phyloP scores from a whole-genome alignment of 1,140 invertebrate genomes.

The Metaphire vulgaris region DNA sequence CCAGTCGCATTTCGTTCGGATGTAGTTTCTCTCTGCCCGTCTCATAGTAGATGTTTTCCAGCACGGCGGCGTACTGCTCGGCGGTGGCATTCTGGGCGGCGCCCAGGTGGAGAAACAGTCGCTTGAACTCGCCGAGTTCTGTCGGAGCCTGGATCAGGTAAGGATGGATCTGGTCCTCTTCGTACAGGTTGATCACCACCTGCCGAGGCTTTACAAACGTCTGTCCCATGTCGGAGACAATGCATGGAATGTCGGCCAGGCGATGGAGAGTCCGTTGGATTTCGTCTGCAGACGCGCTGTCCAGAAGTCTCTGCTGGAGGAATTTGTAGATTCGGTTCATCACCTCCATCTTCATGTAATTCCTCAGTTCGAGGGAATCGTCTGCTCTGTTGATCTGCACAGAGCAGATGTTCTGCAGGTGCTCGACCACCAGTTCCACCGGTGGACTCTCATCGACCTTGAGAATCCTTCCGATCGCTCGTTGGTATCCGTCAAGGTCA shows the following conservation, averaged over 20 bases:
- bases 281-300: not conserved
- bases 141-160: conserved; percentile 34
- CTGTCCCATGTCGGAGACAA: conserved; percentile 20
- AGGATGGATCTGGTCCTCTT: conserved; percentile 33
- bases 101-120: conserved; percentile 36
- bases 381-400: not conserved
- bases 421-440: conserved; percentile 23
- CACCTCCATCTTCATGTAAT: conserved; percentile 23
- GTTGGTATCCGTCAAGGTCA: not conserved
- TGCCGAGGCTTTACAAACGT: conserved; percentile 32
- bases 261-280: conserved; percentile 10
- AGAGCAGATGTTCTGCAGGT: conserved; percentile 22
- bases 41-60: conserved; percentile 25
- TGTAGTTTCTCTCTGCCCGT: conserved; percentile 32
- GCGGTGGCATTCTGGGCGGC: conserved; percentile 28
- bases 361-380: conserved; percentile 13
- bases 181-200: conserved; percentile 33
- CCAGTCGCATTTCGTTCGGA: conserved; percentile 34
- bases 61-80: conserved; percentile 32
- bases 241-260: conserved; percentile 7
- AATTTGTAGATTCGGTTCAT: conserved; percentile 25
- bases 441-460: conserved; percentile 14
- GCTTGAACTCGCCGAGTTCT: conserved; percentile 32
- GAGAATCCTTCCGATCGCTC: not conserved
- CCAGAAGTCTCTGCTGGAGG: conserved; percentile 19